phyloP scores from a whole-genome alignment of 2,888 invertebrate species.

The Bombylius discolor region DNA sequence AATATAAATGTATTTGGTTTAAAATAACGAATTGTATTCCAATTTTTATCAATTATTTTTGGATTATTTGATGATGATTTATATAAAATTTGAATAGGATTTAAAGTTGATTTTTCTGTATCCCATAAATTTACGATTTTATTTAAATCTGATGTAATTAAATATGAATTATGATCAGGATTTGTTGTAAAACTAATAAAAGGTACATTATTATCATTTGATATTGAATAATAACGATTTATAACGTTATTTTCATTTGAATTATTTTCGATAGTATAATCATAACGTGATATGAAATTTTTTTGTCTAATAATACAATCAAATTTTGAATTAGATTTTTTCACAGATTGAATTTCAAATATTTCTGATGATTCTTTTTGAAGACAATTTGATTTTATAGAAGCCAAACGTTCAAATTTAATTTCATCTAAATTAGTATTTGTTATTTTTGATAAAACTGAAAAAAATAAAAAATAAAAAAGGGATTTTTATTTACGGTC shows the following conservation, averaged over 20 bases:
- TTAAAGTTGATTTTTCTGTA: constrained; percentile 9
- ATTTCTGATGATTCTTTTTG: constrained; percentile 22
- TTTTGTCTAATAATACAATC: constrained; percentile 21
- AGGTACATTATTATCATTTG: constrained; percentile 18
- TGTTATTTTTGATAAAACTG: not conserved
- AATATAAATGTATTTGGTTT: constrained; percentile 21
- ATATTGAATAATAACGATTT: constrained; percentile 1
- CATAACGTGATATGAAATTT: constrained; percentile 19
- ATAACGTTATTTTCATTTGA: constrained; percentile 2
- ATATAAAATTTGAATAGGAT: constrained; percentile 7
- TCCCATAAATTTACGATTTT: constrained; percentile 23
- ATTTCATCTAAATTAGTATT: not conserved
- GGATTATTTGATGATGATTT: not conserved
- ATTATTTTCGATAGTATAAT: constrained; percentile 11
- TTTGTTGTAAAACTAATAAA: constrained; percentile 28
- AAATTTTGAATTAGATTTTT: constrained; percentile 8
- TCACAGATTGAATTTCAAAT: constrained; percentile 23
- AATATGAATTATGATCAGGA: constrained; percentile 10
- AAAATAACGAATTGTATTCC: constrained; percentile 22
- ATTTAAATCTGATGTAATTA: constrained; percentile 25
- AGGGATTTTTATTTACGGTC: too few species aligned
- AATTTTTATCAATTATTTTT: constrained; percentile 14
- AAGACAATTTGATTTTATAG: not conserved
- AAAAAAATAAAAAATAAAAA: not conserved
- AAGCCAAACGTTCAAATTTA: not conserved